Percentiles rank a stretch among this genome's conserved stretches.
Evolutionary conservation across 2,888 invertebrate species (phyloP).

Genomic region (Sarcophaga caerulescens): DNA sequence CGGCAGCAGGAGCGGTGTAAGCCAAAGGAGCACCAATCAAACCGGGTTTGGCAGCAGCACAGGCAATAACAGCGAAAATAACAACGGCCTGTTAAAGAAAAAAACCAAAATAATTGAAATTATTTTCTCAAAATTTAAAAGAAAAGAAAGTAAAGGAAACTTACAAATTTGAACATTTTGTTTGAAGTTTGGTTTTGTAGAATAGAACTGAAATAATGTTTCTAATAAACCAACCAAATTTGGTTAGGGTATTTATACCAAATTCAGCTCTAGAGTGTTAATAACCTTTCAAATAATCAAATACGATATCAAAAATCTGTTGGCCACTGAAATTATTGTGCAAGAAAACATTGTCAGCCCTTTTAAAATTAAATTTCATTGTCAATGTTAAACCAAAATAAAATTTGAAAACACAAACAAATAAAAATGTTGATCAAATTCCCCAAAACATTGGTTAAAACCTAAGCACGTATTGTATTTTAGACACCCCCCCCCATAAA

Average conservation of each 20-base stretch:
- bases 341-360: background rate
- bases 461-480: background rate
- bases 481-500: background rate
- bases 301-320: no score
- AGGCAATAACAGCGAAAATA: slow-evolving; percentile 72
- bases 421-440: background rate
- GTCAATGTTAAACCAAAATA: background rate
- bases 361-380: background rate
- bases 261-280: background rate
- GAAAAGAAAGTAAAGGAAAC: background rate
- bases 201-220: background rate
- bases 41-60: slow-evolving; percentile 72
- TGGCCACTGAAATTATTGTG: background rate
- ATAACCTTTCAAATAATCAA: no score
- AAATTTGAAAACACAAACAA: background rate
- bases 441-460: background rate
- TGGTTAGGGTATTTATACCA: background rate
- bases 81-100: slow-evolving; percentile 69
- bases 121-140: background rate
- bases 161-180: slow-evolving; percentile 64
- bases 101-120: background rate
- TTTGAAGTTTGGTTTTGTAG: background rate
- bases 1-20: slow-evolving; percentile 63
- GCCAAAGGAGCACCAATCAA: slow-evolving; percentile 58
- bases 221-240: background rate